Conservation (phyloP, 2,888 invertebrate genomes). For the Helobdella robusta region DNA sequence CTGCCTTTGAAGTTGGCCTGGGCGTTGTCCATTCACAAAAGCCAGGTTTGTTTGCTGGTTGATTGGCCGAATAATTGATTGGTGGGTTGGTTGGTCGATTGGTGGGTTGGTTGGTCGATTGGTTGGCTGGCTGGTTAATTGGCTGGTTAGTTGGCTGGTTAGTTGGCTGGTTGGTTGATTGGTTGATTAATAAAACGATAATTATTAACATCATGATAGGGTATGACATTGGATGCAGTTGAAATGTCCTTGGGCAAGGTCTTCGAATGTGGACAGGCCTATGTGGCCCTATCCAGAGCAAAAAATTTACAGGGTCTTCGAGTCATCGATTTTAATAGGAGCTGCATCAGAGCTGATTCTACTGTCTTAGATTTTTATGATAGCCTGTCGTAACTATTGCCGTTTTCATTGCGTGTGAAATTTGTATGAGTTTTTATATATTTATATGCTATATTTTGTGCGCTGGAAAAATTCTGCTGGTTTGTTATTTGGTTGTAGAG, state of each 20-base stretch:
- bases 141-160: too few relatives aligned
- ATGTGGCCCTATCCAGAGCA: conserved; percentile 85
- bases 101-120: too few relatives aligned
- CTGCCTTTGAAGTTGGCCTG: conserved; percentile 83
- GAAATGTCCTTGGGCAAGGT: conserved; percentile 83
- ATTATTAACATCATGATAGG: conserved; percentile 55
- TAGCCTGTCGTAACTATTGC: too few relatives aligned
- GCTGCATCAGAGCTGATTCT: conserved; percentile 79
- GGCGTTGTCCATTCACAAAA: conserved; percentile 96
- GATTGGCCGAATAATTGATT: too few relatives aligned
- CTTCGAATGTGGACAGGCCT: conserved; percentile 91
- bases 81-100: too few relatives aligned
- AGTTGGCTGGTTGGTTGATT: too few relatives aligned
- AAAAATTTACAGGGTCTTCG: conserved; percentile 74
- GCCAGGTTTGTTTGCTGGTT: conserved; percentile 53
- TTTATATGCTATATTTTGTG: too few relatives aligned
- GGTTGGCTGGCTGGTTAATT: too few relatives aligned
- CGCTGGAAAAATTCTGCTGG: too few relatives aligned
- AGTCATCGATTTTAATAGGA: conserved; percentile 73
- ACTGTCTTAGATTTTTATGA: conserved; percentile 72
- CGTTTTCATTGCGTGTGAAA: too few relatives aligned
- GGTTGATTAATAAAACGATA: neutral
- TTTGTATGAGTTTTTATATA: too few relatives aligned
- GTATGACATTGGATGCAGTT: conserved; percentile 84
- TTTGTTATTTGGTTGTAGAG: too few relatives aligned